Percentiles rank a stretch among this genome's conserved stretches.
Conservation (phyloP, 2,888 invertebrate species). For the Patella depressa region DNA sequence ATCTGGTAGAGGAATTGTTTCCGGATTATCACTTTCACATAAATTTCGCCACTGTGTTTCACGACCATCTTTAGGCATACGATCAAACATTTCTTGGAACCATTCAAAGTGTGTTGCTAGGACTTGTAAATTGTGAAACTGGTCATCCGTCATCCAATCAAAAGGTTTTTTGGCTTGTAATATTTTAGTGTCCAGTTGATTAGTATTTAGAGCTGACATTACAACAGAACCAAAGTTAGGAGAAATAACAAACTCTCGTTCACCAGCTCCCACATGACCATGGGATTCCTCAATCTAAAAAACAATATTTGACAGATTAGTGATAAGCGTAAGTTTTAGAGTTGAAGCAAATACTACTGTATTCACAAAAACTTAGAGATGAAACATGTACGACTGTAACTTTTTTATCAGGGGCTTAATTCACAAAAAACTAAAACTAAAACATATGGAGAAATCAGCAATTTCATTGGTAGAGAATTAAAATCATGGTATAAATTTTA, state of each 20-base stretch:
- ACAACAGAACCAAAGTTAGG: slow-evolving; percentile 67
- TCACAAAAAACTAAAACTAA: no score
- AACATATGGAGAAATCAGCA: no score
- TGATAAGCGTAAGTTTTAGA: no score
- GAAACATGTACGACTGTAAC: no score
- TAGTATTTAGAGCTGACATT: slow-evolving; percentile 61
- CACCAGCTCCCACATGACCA: slow-evolving; percentile 63
- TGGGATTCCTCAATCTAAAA: slow-evolving; percentile 66
- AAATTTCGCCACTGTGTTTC: slow-evolving; percentile 71
- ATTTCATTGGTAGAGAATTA: no score
- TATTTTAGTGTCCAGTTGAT: slow-evolving; percentile 58
- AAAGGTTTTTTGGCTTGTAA: slow-evolving; percentile 70
- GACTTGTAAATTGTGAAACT: slow-evolving; percentile 70
- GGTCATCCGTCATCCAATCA: slow-evolving; percentile 72
- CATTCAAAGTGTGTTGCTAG: slow-evolving; percentile 70
- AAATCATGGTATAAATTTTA: no score
- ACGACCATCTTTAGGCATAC: slow-evolving; percentile 69
- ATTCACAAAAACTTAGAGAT: no score
- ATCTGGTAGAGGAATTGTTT: slow-evolving; percentile 66
- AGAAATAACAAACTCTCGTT: slow-evolving; percentile 69
- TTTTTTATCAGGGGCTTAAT: neutral
- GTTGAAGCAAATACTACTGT: neutral
- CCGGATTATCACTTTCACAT: slow-evolving; percentile 69
- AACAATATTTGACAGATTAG: neutral
- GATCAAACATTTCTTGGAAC: slow-evolving; percentile 71